Evolutionary conservation across 2,113 vertebrate species (phyloP), one percentile per base, ranked within the genome.

Genomic region (Pangasianodon hypophthalmus): DNA sequence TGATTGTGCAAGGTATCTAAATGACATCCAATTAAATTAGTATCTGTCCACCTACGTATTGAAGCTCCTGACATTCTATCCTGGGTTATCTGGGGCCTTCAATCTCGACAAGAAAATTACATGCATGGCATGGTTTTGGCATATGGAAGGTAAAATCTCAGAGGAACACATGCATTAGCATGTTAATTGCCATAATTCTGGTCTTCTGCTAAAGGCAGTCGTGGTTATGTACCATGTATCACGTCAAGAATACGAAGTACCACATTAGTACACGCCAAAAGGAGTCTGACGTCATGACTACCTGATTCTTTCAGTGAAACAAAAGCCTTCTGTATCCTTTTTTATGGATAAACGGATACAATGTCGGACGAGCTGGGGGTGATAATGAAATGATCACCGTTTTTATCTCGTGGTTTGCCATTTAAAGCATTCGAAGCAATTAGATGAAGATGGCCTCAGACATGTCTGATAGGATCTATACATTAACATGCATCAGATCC

Each of bases 41-140:
- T 52, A 77, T 75, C 86, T 79, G 37, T n/a, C 18, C 7, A 71
- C 21, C 48, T 10, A 8, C 46, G 50, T 24, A 50, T 32, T 21
- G 48, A 9, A 21, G 50, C 82, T 79, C 13, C 44, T 67, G 88
- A 64, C 32, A 24, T 58, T 77, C 21, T 44, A 16, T 60, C n/a
- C 46, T 18, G 85, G 54, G 79, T 84, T 86, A 80, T 90, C 77
- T 37, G 19, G 41, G 84, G 56, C 75, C 64, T 75, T 64, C 56
- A 88, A 37, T 67, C 83, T 50, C 84, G 79, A 84, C 84, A 29
- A 62, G 89, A 46, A 88, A 87, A 90, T 90, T 64, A 73, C 89
- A 77, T 77, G 67, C 86, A 56, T 75, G 60, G 73, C 75, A 46
- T 62, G 82, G 24, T 44, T 62, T 85, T 32, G 50, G 62, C 82